These are phyloP conservation scores for Alouatta palliata DNA, from an alignment of 2,113 vertebrate species.

Conservation along the genomic window DNA sequence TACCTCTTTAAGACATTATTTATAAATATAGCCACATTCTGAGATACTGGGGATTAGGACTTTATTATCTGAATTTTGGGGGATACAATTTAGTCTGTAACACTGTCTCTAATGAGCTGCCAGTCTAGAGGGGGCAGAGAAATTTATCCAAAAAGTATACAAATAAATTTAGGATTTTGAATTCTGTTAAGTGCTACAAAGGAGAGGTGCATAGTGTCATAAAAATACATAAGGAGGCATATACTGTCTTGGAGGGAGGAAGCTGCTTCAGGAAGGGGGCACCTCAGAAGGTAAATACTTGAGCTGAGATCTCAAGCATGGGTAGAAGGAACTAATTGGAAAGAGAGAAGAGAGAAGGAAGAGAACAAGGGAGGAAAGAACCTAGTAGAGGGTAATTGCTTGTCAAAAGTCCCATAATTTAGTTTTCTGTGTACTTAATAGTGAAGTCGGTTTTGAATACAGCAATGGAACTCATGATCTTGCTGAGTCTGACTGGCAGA, in stretches of 20 bases:
- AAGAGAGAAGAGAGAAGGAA: not conserved
- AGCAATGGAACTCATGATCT: not conserved
- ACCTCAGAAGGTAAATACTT: not conserved
- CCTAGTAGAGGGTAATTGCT: not conserved
- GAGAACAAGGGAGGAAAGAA: not conserved
- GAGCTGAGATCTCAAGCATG: not conserved
- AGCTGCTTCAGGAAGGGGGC: not conserved
- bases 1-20: not conserved
- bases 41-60: not conserved
- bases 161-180: not conserved
- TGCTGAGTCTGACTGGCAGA: no score
- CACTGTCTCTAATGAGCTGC: not conserved
- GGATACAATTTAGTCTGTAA: not conserved
- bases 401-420: not conserved
- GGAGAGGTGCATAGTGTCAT: not conserved
- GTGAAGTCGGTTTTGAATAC: not conserved
- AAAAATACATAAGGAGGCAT: not conserved
- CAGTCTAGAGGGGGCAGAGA: not conserved
- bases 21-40: not conserved
- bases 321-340: not conserved
- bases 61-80: not conserved
- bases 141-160: not conserved
- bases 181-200: not conserved
- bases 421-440: not conserved
- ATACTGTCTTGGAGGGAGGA: not conserved